phyloP scores from a whole-genome alignment of 2,797 vertebrate genomes.

The Sebastes elongatus region DNA sequence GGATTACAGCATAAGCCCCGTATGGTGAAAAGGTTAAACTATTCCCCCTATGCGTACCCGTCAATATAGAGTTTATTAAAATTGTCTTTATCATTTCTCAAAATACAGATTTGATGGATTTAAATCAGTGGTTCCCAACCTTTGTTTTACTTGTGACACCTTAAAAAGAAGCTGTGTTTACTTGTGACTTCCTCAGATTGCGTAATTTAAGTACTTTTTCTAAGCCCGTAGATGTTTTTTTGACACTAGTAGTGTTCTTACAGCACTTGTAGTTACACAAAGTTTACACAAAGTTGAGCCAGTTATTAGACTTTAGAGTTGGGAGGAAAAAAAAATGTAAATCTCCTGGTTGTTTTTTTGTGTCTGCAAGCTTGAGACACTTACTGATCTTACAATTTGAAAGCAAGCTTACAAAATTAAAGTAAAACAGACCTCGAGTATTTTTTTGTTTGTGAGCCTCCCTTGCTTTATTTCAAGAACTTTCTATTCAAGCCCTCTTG shows the following conservation, averaged over 20 bases:
- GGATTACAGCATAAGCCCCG: not conserved
- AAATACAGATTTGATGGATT: not conserved
- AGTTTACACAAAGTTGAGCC: not conserved
- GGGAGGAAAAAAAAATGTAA: not conserved
- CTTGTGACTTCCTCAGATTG: not conserved
- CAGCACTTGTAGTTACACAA: no score
- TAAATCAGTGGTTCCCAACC: not conserved
- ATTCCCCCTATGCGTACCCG: not conserved
- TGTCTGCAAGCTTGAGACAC: not conserved
- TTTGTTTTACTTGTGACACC: no score
- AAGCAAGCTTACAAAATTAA: constrained; percentile 8
- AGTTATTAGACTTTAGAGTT: not conserved
- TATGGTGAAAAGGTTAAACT: not conserved
- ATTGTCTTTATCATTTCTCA: no score
- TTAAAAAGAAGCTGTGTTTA: not conserved
- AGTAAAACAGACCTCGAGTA: not conserved
- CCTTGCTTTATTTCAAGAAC: constrained; percentile 3
- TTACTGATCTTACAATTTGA: not conserved
- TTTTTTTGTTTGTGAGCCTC: not conserved
- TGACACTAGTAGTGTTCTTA: not conserved
- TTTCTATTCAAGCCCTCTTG: constrained; percentile 22
- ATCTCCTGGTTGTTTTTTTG: not conserved
- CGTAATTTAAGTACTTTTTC: not conserved
- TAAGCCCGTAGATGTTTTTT: not conserved
- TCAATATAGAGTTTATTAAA: not conserved